phyloP scores from a whole-genome alignment of 2,797 vertebrate genomes.

The Poliocrania exsul region DNA sequence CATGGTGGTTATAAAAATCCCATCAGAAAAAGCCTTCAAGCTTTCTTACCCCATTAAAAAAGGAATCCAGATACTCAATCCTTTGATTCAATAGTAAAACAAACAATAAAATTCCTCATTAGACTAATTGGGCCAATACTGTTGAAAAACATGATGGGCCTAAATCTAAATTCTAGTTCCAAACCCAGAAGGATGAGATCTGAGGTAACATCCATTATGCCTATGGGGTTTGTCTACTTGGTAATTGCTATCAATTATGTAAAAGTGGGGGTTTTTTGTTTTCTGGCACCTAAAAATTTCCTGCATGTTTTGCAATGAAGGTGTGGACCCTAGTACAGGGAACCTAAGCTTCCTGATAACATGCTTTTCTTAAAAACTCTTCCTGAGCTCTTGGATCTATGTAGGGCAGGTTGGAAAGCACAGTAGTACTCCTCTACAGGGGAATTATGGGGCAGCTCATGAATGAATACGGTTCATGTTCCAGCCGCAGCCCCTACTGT shows the following conservation, averaged over 20 bases:
- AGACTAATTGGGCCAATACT: slow-evolving; percentile 33
- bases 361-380: not conserved
- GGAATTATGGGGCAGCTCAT: not conserved
- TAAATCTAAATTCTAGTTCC: slow-evolving; percentile 10
- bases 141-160: not conserved
- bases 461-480: slow-evolving; percentile 1
- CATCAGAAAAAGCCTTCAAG: slow-evolving; percentile 55
- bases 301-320: not conserved
- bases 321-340: not conserved
- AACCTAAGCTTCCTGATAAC: not conserved
- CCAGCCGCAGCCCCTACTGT: not conserved
- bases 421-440: not conserved
- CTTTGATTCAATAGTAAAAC: slow-evolving; percentile 48
- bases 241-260: not conserved
- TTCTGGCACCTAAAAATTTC: not conserved
- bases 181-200: not conserved
- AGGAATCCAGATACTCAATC: not conserved
- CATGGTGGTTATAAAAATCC: slow-evolving; percentile 58
- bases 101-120: slow-evolving; percentile 52
- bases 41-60: slow-evolving; percentile 34
- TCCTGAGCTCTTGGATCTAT: not conserved
- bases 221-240: not conserved
- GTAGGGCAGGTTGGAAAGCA: not conserved
- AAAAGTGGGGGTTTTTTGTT: not conserved
- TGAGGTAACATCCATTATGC: not conserved